Percentiles rank a stretch among this genome's conserved stretches.
Conservation (phyloP, 2,888 invertebrate genomes). For the Augochlorella aurata region DNA sequence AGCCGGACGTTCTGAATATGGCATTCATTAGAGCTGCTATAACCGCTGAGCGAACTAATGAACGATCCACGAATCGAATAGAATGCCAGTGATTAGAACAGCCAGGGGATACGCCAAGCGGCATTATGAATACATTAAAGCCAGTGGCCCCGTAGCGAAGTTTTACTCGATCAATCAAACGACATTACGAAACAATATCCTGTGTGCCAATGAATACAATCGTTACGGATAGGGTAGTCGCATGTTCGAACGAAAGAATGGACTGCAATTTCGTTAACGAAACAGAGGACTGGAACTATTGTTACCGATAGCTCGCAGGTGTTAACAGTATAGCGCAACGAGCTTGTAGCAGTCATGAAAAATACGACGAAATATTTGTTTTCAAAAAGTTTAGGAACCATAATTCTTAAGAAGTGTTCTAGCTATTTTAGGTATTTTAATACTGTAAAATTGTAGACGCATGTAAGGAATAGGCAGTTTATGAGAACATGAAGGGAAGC, state of each 20-base stretch:
- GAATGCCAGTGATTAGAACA: slow-evolving; percentile 33
- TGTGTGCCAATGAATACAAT: background rate
- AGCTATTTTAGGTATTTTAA: no score
- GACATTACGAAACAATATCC: slow-evolving; percentile 10
- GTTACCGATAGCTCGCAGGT: background rate
- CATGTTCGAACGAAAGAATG: background rate
- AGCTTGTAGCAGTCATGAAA: no score
- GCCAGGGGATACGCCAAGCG: background rate
- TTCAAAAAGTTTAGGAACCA: no score
- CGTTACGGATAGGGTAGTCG: background rate
- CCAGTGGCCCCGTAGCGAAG: background rate
- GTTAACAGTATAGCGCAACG: background rate
- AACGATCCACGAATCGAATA: slow-evolving; percentile 37
- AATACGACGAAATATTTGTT: no score
- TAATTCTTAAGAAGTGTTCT: no score
- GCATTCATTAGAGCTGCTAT: slow-evolving; percentile 43
- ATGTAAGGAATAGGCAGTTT: no score
- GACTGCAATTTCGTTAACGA: background rate
- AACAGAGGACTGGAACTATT: background rate
- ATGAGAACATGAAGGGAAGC: no score
- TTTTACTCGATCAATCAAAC: slow-evolving; percentile 20
- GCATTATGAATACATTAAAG: slow-evolving; percentile 31
- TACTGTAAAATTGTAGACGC: no score
- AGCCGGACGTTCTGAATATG: slow-evolving; percentile 33
- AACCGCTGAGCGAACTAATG: slow-evolving; percentile 44